Evolutionary conservation across 2,888 invertebrate species (phyloP), one percentile per base, ranked within the genome.

Genomic region (Unio pictorum): DNA sequence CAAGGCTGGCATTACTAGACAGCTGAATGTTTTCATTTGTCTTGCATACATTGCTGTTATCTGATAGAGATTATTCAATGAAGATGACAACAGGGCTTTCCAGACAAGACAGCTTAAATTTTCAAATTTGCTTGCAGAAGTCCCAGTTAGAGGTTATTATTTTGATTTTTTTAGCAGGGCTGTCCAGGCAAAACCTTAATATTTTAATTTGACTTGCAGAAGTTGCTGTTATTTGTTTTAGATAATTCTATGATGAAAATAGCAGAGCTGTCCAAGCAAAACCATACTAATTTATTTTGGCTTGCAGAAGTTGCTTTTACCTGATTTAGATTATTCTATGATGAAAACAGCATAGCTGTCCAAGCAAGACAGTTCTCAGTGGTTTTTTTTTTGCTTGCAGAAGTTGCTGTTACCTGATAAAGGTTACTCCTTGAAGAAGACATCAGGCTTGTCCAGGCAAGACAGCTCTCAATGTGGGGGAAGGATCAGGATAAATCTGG

Each of bases 341-440:
- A 77, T 74, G 23, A 76, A 77, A 64, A 57, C 75, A 64, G 72
- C 73, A 17, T 63, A 73, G 5, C 68, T 71, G 28, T 67, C 66
- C 34, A 68, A 72, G 20, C 68, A 75, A 8, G 75, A 69, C 55
- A 55, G 55, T 4, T 64, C 66, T n/a, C 65, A 74, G 11, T 77
- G 79, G 26, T 34, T 64, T 7, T 56, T 8, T 61, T 64, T 26
- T 62, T 17, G 60, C 20, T 71, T 78, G 18, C 66, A 84, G 84
- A 84, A 82, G 74, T 66, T 80, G 18, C 67, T 84, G 15, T 69
- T 79, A 30, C 77, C 82, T 20, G 82, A 82, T 58, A 79, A 75
- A 61, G 74, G 73, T 64, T 76, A 74, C 54, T 74, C 75, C 18
- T 68, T 74, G 7, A 77, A 74, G 26, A 76, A 77, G 65, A 58